Evolutionary conservation across 2,797 vertebrate species (phyloP).

Genomic region (Danionella dracula): DNA sequence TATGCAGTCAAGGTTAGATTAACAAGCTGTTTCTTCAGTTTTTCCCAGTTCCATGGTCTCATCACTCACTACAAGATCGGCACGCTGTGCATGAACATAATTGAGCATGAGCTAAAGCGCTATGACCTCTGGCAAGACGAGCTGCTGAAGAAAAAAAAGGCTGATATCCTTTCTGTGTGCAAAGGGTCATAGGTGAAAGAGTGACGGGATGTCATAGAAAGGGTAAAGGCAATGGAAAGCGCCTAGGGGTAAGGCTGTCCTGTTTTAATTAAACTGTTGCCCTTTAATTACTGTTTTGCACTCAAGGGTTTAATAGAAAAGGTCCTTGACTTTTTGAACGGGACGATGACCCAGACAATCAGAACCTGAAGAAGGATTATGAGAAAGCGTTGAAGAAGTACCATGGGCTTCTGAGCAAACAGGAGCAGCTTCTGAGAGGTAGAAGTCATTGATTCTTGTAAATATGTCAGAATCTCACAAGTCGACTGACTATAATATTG

Average conservation of each 20-base stretch:
- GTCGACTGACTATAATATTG: too few relatives aligned
- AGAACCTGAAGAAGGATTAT: conserved; percentile 84
- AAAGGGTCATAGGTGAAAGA: neutral
- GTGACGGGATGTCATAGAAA: neutral
- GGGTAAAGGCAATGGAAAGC: conserved; percentile 22
- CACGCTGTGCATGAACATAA: conserved; percentile 89
- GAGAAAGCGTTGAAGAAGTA: conserved; percentile 90
- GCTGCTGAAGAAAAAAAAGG: conserved; percentile 87
- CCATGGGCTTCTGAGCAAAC: conserved; percentile 84
- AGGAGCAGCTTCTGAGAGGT: conserved; percentile 92
- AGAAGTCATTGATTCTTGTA: neutral
- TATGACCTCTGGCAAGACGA: conserved; percentile 93
- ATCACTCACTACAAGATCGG: conserved; percentile 93
- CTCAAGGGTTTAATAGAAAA: neutral
- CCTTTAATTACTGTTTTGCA: conserved; percentile 3
- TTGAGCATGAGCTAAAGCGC: conserved; percentile 90
- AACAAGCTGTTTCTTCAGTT: too few relatives aligned
- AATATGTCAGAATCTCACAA: too few relatives aligned
- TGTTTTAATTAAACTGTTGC: conserved; percentile 16
- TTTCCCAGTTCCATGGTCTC: conserved; percentile 88
- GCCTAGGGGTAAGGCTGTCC: neutral
- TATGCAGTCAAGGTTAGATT: too few relatives aligned
- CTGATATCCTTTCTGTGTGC: conserved; percentile 82
- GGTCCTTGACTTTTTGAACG: conserved; percentile 73
- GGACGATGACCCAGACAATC: conserved; percentile 84